A percentile compares a stretch with the other conserved stretches of the same genome.
Evolutionary conservation across 2,113 vertebrate species (phyloP).

Genomic region (Callospermophilus lateralis): DNA sequence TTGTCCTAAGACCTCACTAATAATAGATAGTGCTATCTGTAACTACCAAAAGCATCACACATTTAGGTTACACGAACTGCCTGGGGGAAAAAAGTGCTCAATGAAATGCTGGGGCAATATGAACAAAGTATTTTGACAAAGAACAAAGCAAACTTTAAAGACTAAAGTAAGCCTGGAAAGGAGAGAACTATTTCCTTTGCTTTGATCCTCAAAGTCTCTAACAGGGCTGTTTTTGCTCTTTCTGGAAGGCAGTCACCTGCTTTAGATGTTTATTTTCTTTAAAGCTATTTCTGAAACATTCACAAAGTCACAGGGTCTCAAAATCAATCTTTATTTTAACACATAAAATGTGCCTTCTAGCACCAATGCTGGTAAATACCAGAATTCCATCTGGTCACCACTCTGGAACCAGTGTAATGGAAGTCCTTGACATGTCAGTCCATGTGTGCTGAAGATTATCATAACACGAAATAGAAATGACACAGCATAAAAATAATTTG

Average conservation of each 20-base stretch:
- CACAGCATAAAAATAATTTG: constrained; percentile 9
- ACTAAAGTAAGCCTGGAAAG: neutral
- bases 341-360: constrained; percentile 58
- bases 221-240: neutral
- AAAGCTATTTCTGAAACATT: constrained; percentile 59
- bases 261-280: constrained; percentile 58
- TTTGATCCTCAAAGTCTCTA: constrained; percentile 36
- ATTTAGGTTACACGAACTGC: neutral
- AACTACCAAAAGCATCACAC: neutral
- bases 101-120: neutral
- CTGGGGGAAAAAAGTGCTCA: neutral
- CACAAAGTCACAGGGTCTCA: constrained; percentile 69
- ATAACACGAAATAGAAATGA: constrained; percentile 23
- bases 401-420: neutral
- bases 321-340: constrained; percentile 77
- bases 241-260: neutral
- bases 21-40: neutral
- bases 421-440: constrained; percentile 42
- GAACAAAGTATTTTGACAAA: neutral
- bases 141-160: constrained; percentile 19
- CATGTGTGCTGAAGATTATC: neutral
- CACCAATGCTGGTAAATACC: constrained; percentile 31
- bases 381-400: constrained; percentile 45
- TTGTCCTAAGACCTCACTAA: constrained; percentile 2
- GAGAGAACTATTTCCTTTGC: neutral